Evolutionary conservation across 2,888 invertebrate genomes (phyloP).

Genomic region (Trichogramma evanescens): DNA sequence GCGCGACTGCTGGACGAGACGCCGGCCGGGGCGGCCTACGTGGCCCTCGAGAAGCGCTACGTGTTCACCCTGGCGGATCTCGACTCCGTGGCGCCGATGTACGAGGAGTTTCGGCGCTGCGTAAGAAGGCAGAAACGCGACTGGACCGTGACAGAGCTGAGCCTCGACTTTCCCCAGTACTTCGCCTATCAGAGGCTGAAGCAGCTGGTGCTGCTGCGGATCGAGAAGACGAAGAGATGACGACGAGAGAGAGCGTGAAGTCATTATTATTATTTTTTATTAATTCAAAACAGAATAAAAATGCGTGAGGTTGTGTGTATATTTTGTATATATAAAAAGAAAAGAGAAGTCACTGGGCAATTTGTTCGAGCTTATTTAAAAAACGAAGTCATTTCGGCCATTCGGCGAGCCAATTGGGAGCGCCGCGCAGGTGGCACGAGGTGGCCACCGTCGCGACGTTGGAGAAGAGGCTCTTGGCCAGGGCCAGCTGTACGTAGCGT

Average conservation of each 20-base stretch:
- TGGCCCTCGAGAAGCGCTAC: slow-evolving; percentile 79
- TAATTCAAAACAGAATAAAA: background rate
- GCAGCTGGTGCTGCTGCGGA: slow-evolving; percentile 69
- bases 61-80: slow-evolving; percentile 77
- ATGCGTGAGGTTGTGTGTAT: too few relatives aligned
- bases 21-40: slow-evolving; percentile 51
- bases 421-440: slow-evolving; percentile 18
- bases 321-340: background rate
- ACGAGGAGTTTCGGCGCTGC: slow-evolving; percentile 69
- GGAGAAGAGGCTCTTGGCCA: slow-evolving; percentile 22
- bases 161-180: slow-evolving; percentile 70
- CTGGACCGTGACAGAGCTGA: slow-evolving; percentile 58
- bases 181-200: slow-evolving; percentile 75
- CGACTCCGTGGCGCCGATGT: slow-evolving; percentile 80
- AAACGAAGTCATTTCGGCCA: slow-evolving; percentile 17
- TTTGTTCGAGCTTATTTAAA: background rate
- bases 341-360: background rate
- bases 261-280: background rate
- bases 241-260: background rate
- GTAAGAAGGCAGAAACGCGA: slow-evolving; percentile 48
- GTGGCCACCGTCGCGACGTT: background rate
- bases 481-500: slow-evolving; percentile 44
- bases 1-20: slow-evolving; percentile 60
- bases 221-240: slow-evolving; percentile 41
- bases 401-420: slow-evolving; percentile 15